Evolutionary conservation across 2,113 vertebrate species (phyloP).

Genomic region (Actenoides hombroni): DNA sequence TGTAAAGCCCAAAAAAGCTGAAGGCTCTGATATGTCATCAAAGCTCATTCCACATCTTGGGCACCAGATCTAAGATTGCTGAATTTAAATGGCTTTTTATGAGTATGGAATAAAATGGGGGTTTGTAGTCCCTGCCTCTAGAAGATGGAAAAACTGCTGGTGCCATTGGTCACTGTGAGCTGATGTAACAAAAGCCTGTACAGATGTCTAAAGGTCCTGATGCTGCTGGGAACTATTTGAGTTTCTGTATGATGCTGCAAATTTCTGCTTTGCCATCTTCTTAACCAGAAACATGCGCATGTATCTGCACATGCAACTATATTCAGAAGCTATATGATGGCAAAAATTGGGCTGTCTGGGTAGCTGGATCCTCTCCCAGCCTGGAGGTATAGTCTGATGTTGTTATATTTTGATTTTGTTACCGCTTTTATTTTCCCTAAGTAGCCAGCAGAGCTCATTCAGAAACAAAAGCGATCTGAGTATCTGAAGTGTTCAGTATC

Average conservation of each 20-base stretch:
- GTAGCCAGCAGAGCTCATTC: not conserved
- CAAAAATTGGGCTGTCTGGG: not conserved
- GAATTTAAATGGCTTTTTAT: not conserved
- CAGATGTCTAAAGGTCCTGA: not conserved
- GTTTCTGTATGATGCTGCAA: not conserved
- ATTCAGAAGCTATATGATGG: not conserved
- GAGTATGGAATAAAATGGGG: not conserved
- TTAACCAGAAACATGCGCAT: not conserved
- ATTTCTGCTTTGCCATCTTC: not conserved
- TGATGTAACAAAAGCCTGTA: not conserved
- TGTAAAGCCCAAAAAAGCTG: not conserved
- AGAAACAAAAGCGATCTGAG: not conserved
- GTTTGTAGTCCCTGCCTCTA: not conserved
- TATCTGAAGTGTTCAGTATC: too few species aligned
- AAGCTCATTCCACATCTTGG: not conserved
- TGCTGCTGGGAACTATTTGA: not conserved
- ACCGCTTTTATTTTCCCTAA: not conserved
- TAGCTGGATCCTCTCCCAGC: not conserved
- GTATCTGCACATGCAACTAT: too few species aligned
- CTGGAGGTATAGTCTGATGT: fast-evolving
- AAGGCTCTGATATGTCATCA: not conserved
- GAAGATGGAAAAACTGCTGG: not conserved
- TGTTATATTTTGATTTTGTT: not conserved
- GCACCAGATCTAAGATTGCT: not conserved
- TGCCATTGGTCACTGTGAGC: not conserved